These are phyloP conservation scores for Oscheius sp. DNA, from an alignment of 2,888 invertebrate genomes.

Conservation along the genomic window DNA sequence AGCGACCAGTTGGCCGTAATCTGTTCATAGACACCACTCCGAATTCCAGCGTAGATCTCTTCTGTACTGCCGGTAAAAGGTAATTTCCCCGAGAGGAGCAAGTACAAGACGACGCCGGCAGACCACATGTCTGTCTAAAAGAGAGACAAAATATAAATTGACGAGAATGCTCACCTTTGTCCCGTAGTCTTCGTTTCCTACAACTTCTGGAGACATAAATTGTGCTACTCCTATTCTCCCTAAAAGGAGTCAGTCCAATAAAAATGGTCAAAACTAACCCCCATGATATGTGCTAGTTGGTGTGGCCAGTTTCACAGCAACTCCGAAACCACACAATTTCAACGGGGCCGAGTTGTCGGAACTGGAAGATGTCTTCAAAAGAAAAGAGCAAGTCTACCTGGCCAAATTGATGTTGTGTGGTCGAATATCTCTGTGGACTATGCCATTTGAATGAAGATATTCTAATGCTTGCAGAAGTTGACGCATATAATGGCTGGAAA, in stretches of 20 bases:
- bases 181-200: constrained; percentile 83
- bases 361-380: constrained; percentile 73
- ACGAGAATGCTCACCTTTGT: constrained; percentile 27
- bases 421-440: constrained; percentile 95
- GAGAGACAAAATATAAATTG: background rate
- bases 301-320: constrained; percentile 87
- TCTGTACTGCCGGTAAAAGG: constrained; percentile 95
- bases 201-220: constrained; percentile 98
- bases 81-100: constrained; percentile 90
- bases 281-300: constrained; percentile 29
- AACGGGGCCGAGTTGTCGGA: constrained; percentile 98
- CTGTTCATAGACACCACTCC: constrained; percentile 73
- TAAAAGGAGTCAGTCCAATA: constrained; percentile 26
- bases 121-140: constrained; percentile 87
- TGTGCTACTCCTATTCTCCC: constrained; percentile 92
- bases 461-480: constrained; percentile 95
- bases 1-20: constrained; percentile 81
- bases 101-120: constrained; percentile 88
- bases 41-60: constrained; percentile 88
- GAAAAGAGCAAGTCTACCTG: constrained; percentile 73
- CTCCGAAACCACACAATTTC: constrained; percentile 96
- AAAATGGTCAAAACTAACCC: constrained; percentile 8
- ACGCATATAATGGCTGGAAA: constrained; percentile 93
- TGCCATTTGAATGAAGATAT: constrained; percentile 97
- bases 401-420: constrained; percentile 96